phyloP scores from a whole-genome alignment of 2,113 vertebrate species.

The Nycticorax nycticorax region DNA sequence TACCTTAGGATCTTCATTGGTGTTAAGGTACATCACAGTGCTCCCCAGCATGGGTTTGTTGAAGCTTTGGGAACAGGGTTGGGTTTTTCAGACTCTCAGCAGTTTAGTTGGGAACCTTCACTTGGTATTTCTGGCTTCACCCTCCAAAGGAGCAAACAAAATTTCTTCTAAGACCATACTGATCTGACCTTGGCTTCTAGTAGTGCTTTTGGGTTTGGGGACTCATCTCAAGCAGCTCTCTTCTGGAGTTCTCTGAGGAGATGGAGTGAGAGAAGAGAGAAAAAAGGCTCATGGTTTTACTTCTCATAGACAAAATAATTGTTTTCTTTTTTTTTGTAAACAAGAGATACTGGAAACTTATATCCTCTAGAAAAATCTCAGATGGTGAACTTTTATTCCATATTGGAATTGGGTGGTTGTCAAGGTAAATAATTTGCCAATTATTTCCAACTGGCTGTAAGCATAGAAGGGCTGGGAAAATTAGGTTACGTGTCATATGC shows the following conservation, averaged over 20 bases:
- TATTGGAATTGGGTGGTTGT: not conserved
- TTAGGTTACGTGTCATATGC: not conserved
- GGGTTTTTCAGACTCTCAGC: not conserved
- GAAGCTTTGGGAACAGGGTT: not conserved
- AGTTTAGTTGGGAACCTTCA: not conserved
- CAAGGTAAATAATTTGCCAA: not conserved
- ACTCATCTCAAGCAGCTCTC: not conserved
- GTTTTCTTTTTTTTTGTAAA: not conserved
- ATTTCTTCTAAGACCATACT: not conserved
- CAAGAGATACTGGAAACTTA: not conserved
- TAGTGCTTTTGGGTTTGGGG: not conserved
- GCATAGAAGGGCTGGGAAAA: not conserved
- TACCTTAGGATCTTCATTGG: not conserved
- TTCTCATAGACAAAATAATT: not conserved
- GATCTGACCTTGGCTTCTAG: not conserved
- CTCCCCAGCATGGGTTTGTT: not conserved
- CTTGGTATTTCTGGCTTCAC: not conserved
- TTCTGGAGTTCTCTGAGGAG: not conserved
- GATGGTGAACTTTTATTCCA: not conserved
- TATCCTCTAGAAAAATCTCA: not conserved
- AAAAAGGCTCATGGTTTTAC: not conserved
- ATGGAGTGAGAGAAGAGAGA: not conserved
- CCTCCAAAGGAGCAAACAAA: not conserved
- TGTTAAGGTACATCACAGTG: not conserved
- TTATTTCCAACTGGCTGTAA: not conserved